Base-by-base conservation (phyloP, 2,888 invertebrate genomes). In the Drosophila affinis region DNA sequence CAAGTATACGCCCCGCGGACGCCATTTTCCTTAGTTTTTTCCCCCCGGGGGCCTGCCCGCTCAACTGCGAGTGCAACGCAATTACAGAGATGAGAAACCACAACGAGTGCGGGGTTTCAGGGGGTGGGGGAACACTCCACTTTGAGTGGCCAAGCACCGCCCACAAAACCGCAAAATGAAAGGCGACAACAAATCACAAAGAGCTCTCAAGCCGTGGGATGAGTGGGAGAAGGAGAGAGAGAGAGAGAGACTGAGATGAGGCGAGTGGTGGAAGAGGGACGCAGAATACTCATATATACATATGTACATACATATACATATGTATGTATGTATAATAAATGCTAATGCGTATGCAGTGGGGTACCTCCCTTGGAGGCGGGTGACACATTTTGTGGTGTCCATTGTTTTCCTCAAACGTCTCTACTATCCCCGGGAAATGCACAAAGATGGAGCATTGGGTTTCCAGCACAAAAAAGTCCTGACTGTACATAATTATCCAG, bases 91-190 rank as follows among this genome's bases (percentile, higher is more conserved):
- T 68, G 63, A 45, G 61, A 45, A 49, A 58, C 70, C 55, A 52
- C 72, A 71, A 52, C 72, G 45, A 34, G 27, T 29, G 9, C 29
- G 29, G 29, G 29, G 29, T 2, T 2, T 29, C 7, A 7, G 45
- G 17, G 47, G n/a, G 29, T 32, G 56, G 9, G 6, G 39, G 21
- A 54, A 34, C 52, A 69, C 77, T 72, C 79, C 75, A 69, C 78
- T 73, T 75, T 72, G 27, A 18, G n/a, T 39, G 39, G 17, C 44
- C 45, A 65, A 65, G 69, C 87, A 72, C 85, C 87, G 82, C 87
- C 85, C 82, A 76, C 85, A 76, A 79, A 78, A 75, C 60, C 79
- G 76, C 76, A 75, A 78, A 75, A 62, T 68, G 52, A 75, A 68
- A 76, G 71, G 61, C 76, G 54, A 65, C 68, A 73, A 62, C 75